A percentile compares a stretch with the other conserved stretches of the same genome.
phyloP scores from a whole-genome alignment of 2,113 vertebrate species.

The Garra rufa region DNA sequence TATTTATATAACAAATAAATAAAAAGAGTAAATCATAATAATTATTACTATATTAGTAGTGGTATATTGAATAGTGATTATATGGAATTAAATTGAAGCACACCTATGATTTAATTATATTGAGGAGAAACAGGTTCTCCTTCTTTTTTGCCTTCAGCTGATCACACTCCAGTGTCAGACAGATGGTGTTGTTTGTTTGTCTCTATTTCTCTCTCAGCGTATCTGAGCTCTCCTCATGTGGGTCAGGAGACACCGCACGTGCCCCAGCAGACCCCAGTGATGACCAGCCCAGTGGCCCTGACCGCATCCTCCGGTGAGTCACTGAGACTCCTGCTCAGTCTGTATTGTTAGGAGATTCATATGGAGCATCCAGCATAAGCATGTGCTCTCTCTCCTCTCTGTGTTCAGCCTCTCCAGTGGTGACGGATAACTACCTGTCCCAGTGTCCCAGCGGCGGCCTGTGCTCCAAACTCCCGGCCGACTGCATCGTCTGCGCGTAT shows the following conservation, averaged over 20 bases:
- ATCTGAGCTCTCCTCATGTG: slow-evolving; percentile 75
- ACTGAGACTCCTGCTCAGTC: background rate
- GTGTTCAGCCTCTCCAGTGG: slow-evolving; percentile 62
- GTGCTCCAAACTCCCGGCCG: slow-evolving; percentile 85
- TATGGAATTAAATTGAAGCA: too few species aligned
- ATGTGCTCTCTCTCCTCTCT: background rate
- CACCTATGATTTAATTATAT: too few species aligned
- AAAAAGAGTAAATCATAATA: too few species aligned
- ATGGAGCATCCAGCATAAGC: too few species aligned
- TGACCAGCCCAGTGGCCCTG: slow-evolving; percentile 69
- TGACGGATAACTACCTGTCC: slow-evolving; percentile 59
- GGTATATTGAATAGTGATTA: too few species aligned
- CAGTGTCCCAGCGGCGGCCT: slow-evolving; percentile 89
- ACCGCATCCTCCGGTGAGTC: slow-evolving; percentile 17
- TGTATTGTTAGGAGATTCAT: background rate
- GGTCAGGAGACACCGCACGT: slow-evolving; percentile 67
- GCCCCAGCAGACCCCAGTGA: slow-evolving; percentile 66
- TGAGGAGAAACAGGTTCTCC: too few species aligned
- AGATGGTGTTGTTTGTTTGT: background rate
- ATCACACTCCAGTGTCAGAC: too few species aligned
- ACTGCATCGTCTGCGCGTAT: slow-evolving; percentile 84
- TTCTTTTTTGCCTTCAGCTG: too few species aligned
- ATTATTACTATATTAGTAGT: too few species aligned
- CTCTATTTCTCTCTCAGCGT: slow-evolving; percentile 64
- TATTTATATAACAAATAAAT: too few species aligned